Percentiles rank a stretch among this genome's conserved stretches.
phyloP scores from a whole-genome alignment of 2,888 invertebrate species.

The Sinhomidia bicolor region DNA sequence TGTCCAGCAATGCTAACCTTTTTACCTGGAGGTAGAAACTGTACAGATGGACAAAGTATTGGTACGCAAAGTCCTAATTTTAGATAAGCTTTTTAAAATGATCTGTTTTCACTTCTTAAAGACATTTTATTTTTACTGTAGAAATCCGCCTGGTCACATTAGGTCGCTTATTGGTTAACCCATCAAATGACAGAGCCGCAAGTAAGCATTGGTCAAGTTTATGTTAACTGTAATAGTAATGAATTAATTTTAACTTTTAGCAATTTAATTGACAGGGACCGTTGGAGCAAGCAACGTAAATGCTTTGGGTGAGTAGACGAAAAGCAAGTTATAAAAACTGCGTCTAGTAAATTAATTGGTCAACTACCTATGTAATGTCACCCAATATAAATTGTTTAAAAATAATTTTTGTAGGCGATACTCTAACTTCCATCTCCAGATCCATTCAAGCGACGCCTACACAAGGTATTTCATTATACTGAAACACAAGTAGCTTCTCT shows the following conservation, averaged over 20 bases:
- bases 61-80: conserved; percentile 32
- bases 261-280: neutral
- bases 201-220: neutral
- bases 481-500: too few species aligned
- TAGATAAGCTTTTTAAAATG: neutral
- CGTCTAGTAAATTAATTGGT: neutral
- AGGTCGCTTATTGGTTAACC: conserved; percentile 31
- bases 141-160: conserved; percentile 36
- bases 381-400: too few species aligned
- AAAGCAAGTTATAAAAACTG: neutral
- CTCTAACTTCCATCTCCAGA: conserved; percentile 37
- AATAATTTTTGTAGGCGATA: neutral
- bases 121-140: neutral
- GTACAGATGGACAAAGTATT: conserved; percentile 45
- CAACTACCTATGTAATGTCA: neutral
- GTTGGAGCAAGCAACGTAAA: conserved; percentile 18
- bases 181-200: conserved; percentile 19
- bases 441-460: conserved; percentile 17
- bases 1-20: conserved; percentile 43
- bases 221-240: neutral
- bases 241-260: neutral
- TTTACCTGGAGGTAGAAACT: conserved; percentile 30
- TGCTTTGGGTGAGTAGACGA: conserved; percentile 6
- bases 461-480: neutral
- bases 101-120: neutral